These are phyloP conservation scores for Malacosoma neustria DNA, from an alignment of 2,888 invertebrate genomes.

Conservation along the genomic window DNA sequence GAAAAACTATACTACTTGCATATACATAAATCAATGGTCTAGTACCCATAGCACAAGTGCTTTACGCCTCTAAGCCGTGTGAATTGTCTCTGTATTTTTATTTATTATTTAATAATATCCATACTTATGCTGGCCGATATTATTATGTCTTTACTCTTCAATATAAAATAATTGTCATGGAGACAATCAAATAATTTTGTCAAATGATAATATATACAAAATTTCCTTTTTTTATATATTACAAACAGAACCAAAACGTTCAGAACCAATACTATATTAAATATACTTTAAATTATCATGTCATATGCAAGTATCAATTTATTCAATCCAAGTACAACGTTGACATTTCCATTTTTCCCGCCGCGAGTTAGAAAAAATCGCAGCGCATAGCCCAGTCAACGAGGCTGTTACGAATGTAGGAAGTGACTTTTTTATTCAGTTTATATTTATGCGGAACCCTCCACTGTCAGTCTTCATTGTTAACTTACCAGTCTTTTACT, in stretches of 20 bases:
- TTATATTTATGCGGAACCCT: conserved; percentile 27
- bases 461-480: conserved; percentile 42
- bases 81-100: too few species aligned
- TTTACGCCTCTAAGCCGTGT: too few species aligned
- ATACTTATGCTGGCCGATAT: too few species aligned
- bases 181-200: too few species aligned
- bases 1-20: too few species aligned
- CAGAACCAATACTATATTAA: neutral
- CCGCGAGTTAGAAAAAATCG: conserved; percentile 27
- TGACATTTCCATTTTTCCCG: conserved; percentile 41
- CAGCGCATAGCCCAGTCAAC: conserved; percentile 27
- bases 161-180: too few species aligned
- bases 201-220: too few species aligned
- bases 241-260: neutral
- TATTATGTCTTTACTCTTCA: too few species aligned
- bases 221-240: too few species aligned
- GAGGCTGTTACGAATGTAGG: conserved; percentile 27
- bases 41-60: too few species aligned
- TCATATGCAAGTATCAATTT: conserved; percentile 33
- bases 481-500: conserved; percentile 33
- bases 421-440: conserved; percentile 36
- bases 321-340: conserved; percentile 17
- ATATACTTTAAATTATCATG: neutral
- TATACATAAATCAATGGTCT: too few species aligned
- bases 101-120: too few species aligned